phyloP scores from a whole-genome alignment of 2,888 invertebrate genomes.

The Arge pagana region DNA sequence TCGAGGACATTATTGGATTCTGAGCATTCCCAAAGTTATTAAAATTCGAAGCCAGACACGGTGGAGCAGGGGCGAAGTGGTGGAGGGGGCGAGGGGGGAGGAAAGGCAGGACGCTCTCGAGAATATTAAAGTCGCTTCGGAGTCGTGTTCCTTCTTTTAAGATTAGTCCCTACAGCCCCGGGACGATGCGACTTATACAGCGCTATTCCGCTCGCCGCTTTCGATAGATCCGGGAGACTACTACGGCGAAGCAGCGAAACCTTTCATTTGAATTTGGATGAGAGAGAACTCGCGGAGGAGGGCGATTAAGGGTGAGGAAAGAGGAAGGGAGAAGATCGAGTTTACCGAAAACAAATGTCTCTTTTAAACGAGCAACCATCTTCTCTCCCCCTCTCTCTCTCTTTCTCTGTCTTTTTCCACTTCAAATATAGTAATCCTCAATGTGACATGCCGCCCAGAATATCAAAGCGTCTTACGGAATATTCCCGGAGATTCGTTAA shows the following conservation, averaged over 20 bases:
- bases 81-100: slow-evolving; percentile 17
- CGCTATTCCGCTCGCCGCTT: not conserved
- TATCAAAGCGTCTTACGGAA: too few relatives aligned
- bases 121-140: slow-evolving; percentile 51
- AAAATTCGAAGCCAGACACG: slow-evolving; percentile 55
- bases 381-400: slow-evolving; percentile 26
- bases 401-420: slow-evolving; percentile 38
- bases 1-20: slow-evolving; percentile 56
- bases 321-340: not conserved
- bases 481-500: too few relatives aligned
- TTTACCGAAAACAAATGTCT: slow-evolving; percentile 13
- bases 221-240: not conserved
- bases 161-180: slow-evolving; percentile 5
- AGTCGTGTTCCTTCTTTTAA: slow-evolving; percentile 18
- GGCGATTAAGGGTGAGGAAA: not conserved
- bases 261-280: slow-evolving; percentile 10
- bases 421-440: slow-evolving; percentile 13
- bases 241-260: not conserved
- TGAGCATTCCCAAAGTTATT: slow-evolving; percentile 56
- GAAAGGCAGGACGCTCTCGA: slow-evolving; percentile 39
- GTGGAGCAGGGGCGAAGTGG: slow-evolving; percentile 30
- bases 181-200: not conserved
- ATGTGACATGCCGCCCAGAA: slow-evolving; percentile 34
- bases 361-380: slow-evolving; percentile 12
- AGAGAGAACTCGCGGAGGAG: not conserved